Evolutionary conservation across 2,113 vertebrate species (phyloP).

Genomic region (Aleadryas rufinucha): DNA sequence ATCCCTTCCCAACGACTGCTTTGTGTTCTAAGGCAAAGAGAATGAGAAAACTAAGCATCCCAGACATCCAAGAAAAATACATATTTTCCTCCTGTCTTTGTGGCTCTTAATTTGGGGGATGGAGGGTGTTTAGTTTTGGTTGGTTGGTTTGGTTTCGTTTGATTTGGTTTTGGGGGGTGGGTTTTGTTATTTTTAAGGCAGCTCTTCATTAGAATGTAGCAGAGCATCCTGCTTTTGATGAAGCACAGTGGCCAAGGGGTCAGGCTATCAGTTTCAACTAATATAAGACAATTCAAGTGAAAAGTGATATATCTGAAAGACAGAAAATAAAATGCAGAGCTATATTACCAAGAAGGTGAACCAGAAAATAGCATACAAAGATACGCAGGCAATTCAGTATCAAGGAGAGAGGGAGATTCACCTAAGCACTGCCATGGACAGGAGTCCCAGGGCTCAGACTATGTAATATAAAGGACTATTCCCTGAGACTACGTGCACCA

Average conservation of each 20-base stretch:
- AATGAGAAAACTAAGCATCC: neutral
- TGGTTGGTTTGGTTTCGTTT: neutral
- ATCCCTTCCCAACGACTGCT: neutral
- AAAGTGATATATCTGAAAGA: neutral
- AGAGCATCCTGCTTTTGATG: neutral
- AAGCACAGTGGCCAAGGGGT: conserved; percentile 6
- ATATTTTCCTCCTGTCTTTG: neutral
- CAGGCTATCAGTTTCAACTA: conserved; percentile 31
- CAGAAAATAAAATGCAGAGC: neutral
- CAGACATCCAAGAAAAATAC: neutral
- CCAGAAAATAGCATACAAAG: neutral
- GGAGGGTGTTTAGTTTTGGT: neutral
- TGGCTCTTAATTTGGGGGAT: neutral
- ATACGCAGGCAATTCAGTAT: neutral
- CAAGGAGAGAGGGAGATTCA: neutral
- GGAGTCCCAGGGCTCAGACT: neutral
- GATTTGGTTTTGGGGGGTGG: rapidly evolving
- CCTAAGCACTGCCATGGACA: neutral
- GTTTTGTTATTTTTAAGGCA: neutral
- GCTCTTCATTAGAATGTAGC: neutral
- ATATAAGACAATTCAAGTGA: neutral
- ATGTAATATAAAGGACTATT: neutral
- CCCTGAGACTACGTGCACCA: neutral
- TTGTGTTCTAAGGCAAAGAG: neutral
- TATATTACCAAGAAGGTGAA: neutral